Evolutionary conservation across 2,797 vertebrate genomes (phyloP).

Genomic region (Kryptolebias ocellatus): DNA sequence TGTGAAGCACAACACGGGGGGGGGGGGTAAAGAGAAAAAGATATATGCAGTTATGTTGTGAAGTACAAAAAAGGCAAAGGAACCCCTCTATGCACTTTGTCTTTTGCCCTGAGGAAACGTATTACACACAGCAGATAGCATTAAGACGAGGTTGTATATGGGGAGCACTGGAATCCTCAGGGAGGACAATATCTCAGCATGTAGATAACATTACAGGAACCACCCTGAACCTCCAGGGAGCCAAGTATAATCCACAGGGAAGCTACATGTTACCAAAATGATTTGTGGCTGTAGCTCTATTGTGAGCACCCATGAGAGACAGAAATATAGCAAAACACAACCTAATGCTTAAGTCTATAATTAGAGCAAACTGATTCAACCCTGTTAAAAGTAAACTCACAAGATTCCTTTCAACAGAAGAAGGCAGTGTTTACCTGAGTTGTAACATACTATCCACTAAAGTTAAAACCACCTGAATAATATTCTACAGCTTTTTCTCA

Average conservation of each 20-base stretch:
- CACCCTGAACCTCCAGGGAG: constrained; percentile 61
- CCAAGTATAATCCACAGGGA: constrained; percentile 52
- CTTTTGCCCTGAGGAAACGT: constrained; percentile 40
- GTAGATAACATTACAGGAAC: constrained; percentile 41
- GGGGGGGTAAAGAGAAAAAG: constrained; percentile 7
- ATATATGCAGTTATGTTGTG: constrained; percentile 19
- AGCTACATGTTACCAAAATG: constrained; percentile 44
- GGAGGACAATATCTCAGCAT: constrained; percentile 50
- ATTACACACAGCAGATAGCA: constrained; percentile 32
- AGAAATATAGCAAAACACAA: constrained; percentile 36
- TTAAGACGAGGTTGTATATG: constrained; percentile 35
- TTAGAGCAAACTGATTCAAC: constrained; percentile 20
- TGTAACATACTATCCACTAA: neutral
- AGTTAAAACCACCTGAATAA: neutral
- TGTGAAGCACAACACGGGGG: neutral
- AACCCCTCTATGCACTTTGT: constrained; percentile 36
- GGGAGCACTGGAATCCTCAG: constrained; percentile 52
- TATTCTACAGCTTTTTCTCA: neutral
- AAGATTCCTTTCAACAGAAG: constrained; percentile 2
- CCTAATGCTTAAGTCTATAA: constrained; percentile 25
- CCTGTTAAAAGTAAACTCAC: constrained; percentile 26
- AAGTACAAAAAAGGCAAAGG: constrained; percentile 11
- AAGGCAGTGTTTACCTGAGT: constrained; percentile 10
- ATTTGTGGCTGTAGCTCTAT: constrained; percentile 40
- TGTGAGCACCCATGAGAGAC: constrained; percentile 31